Conservation (phyloP, 2,797 vertebrate genomes). For the Sparus aurata region DNA sequence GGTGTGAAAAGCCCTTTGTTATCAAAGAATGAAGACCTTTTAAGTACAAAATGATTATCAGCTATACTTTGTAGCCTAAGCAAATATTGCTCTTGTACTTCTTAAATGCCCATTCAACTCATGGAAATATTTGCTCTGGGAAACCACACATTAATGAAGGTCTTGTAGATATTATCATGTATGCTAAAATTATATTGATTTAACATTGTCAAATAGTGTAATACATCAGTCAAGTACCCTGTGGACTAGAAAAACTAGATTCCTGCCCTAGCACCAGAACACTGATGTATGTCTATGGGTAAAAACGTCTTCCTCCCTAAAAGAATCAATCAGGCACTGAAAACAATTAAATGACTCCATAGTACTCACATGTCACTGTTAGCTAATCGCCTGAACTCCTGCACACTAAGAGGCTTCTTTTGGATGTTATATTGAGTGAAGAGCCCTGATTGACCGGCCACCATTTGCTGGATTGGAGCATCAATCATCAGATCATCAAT, state of each 20-base stretch:
- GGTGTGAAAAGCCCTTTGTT: not conserved
- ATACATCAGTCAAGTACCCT: not conserved
- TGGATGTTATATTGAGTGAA: conserved; percentile 98
- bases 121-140: not conserved
- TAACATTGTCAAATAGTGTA: not conserved
- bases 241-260: not conserved
- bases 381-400: conserved; percentile 95
- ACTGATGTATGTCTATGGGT: not conserved
- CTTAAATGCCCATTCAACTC: not conserved
- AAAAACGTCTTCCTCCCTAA: not conserved
- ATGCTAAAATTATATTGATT: not conserved
- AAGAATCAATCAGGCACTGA: not conserved
- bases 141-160: not conserved
- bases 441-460: conserved; percentile 95
- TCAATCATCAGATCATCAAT: conserved; percentile 96
- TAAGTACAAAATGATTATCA: not conserved
- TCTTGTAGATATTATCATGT: not conserved
- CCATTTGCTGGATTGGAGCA: conserved; percentile 97
- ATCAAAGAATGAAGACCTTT: not conserved
- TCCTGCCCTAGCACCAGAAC: not conserved
- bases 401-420: conserved; percentile 95
- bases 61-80: not conserved
- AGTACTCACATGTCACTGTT: conserved; percentile 94
- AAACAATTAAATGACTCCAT: conserved; percentile 7
- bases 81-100: not conserved